These are phyloP conservation scores for Paradoxurus hermaphroditus DNA, from an alignment of 2,113 vertebrate species.

Conservation along the genomic window DNA sequence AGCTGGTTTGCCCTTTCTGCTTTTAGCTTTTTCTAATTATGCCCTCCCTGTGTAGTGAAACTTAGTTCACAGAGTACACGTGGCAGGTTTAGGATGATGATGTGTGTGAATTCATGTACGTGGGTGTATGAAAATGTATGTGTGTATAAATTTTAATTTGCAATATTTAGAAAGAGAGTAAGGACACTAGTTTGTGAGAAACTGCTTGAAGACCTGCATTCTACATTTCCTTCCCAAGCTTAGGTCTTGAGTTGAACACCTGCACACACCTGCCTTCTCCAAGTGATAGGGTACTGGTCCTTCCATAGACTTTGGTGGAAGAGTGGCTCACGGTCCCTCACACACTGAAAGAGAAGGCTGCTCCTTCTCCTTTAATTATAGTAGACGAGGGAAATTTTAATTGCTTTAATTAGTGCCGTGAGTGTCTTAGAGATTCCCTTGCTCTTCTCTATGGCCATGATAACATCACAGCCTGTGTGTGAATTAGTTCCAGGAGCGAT, in stretches of 20 bases:
- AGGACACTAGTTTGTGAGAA: background rate
- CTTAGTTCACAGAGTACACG: background rate
- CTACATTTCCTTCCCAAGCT: background rate
- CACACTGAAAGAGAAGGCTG: background rate
- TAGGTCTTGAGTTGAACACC: background rate
- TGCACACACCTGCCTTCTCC: background rate
- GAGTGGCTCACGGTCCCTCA: background rate
- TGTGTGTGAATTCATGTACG: background rate
- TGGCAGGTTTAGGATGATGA: background rate
- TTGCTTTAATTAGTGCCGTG: constrained; percentile 46
- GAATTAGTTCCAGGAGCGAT: background rate
- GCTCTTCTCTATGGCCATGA: background rate
- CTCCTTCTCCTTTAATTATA: background rate
- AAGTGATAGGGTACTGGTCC: accelerated
- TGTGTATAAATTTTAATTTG: background rate
- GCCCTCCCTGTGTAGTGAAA: background rate
- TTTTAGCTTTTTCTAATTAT: background rate
- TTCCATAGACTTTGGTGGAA: background rate
- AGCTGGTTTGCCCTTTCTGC: background rate
- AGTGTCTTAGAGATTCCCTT: constrained; percentile 43
- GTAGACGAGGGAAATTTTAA: constrained; percentile 23
- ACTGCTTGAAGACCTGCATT: background rate
- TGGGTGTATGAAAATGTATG: background rate
- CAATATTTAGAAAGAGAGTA: background rate
- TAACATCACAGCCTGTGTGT: constrained; percentile 27